A percentile compares a stretch with the other conserved stretches of the same genome.
Conservation (phyloP, 2,113 vertebrate genomes). For the Trogon surrucura region DNA sequence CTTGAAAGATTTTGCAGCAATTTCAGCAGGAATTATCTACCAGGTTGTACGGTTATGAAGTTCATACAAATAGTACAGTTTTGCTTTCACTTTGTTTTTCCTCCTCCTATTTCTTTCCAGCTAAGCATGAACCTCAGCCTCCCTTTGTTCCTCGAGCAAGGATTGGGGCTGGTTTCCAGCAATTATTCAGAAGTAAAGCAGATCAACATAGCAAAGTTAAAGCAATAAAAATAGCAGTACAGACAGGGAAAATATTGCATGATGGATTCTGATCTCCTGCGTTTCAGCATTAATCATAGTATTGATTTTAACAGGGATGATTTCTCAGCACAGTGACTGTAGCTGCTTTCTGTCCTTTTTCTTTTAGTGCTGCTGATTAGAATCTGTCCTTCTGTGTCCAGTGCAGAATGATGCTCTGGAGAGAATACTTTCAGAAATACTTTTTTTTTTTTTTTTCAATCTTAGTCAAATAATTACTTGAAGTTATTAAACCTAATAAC, state of each 20-base stretch:
- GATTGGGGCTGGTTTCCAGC: not conserved
- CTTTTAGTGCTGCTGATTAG: not conserved
- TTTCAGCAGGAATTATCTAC: not conserved
- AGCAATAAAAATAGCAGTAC: slow-evolving; percentile 50
- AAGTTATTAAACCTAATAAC: not conserved
- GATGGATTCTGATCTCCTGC: slow-evolving; percentile 43
- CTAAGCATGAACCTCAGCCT: not conserved
- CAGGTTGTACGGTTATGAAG: not conserved
- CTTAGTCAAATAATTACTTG: slow-evolving; percentile 12
- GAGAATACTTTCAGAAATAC: not conserved
- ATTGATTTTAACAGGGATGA: slow-evolving; percentile 55
- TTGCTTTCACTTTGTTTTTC: not conserved
- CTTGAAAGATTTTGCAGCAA: not conserved
- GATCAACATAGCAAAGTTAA: slow-evolving; percentile 25
- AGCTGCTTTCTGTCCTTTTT: slow-evolving; percentile 9
- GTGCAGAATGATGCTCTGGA: not conserved
- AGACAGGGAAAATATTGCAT: slow-evolving; percentile 54
- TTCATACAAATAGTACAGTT: not conserved
- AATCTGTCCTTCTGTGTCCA: not conserved
- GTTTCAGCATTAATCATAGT: slow-evolving; percentile 57
- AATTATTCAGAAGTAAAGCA: not conserved
- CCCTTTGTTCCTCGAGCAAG: not conserved
- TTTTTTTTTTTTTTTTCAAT: not conserved
- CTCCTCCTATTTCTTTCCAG: not conserved
- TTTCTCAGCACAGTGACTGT: slow-evolving; percentile 17